These are phyloP conservation scores for Podocnemis expansa DNA, from an alignment of 2,113 vertebrate species.

Conservation along the genomic window DNA sequence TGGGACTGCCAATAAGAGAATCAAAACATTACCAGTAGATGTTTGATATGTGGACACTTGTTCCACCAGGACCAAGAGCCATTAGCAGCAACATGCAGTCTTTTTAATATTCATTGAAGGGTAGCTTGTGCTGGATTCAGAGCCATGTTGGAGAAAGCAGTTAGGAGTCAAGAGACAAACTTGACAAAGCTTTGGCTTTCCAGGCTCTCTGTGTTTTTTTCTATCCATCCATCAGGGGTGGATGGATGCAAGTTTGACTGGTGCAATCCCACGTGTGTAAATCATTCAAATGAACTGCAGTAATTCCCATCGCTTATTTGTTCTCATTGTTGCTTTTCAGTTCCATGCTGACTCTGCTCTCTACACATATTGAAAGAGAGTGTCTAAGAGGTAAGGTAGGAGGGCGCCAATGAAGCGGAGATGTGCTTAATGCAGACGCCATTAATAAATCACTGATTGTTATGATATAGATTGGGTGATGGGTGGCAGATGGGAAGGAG, in stretches of 20 bases:
- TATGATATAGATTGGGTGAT: conserved; percentile 86
- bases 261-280: not conserved
- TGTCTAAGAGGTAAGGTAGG: conserved; percentile 54
- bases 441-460: conserved; percentile 84
- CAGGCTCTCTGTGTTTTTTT: not conserved
- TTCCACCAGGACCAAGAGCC: not conserved
- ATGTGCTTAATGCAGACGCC: conserved; percentile 77
- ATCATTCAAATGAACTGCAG: too few species aligned
- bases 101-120: not conserved
- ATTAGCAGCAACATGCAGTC: not conserved
- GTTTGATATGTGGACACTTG: conserved; percentile 6
- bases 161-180: not conserved
- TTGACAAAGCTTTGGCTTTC: not conserved
- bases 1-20: conserved; percentile 45
- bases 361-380: conserved; percentile 56
- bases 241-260: not conserved
- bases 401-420: conserved; percentile 60
- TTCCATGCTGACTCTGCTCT: conserved; percentile 50
- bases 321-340: conserved; percentile 54
- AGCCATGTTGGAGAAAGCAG: not conserved
- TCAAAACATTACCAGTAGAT: conserved; percentile 55
- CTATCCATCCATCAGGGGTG: not conserved
- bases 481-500: conserved; percentile 83
- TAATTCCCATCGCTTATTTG: not conserved
- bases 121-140: not conserved